A percentile compares a stretch with the other conserved stretches of the same genome.
Conservation (phyloP, 2,113 vertebrate species). For the Brachypodius melanocephalos region DNA sequence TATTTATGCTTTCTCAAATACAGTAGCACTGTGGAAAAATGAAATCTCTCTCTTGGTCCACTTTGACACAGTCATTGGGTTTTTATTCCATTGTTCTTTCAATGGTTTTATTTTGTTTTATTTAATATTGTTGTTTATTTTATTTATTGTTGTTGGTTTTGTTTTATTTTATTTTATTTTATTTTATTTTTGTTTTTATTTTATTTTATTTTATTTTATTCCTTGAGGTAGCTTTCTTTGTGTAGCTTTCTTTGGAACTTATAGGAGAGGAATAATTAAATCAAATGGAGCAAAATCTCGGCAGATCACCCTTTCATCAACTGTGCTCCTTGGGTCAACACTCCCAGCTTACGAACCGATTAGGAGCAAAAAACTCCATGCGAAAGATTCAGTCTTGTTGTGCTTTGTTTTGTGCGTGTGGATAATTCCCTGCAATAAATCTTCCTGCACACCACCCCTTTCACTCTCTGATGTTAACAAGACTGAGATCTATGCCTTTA, state of each 20-base stretch:
- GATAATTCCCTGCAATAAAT: slow-evolving; percentile 16
- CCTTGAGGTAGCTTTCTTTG: neutral
- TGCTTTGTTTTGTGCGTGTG: neutral
- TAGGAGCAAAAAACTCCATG: neutral
- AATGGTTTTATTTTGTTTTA: neutral
- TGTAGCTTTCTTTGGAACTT: neutral
- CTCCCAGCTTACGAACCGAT: neutral
- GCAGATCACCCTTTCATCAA: neutral
- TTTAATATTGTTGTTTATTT: neutral
- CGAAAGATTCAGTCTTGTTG: neutral
- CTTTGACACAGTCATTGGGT: neutral
- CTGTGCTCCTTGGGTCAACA: neutral
- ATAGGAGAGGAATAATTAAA: neutral
- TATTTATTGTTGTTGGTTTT: neutral
- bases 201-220: neutral
- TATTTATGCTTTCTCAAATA: neutral
- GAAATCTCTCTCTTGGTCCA: neutral
- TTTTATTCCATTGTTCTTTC: neutral
- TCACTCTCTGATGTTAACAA: slow-evolving; percentile 45
- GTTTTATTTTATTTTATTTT: neutral
- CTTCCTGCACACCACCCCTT: neutral
- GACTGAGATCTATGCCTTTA: neutral
- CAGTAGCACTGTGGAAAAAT: neutral
- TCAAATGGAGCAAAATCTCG: neutral
- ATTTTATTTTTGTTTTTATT: neutral